phyloP scores from a whole-genome alignment of 2,888 invertebrate species.

The Xestia xanthographa region DNA sequence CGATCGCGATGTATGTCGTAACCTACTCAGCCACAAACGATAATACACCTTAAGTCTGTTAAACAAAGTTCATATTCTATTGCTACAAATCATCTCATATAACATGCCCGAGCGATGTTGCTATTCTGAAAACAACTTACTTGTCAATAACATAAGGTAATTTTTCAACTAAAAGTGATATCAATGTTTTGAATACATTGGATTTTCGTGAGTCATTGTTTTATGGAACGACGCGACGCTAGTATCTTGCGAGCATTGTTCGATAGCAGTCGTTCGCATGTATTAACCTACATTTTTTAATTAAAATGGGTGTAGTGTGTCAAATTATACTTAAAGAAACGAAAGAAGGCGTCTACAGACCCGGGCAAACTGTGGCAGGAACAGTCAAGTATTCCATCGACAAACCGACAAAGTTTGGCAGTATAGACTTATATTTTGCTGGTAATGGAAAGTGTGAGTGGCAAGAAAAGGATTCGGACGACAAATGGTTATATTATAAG shows the following conservation, averaged over 20 bases:
- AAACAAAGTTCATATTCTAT: neutral
- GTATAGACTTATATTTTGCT: conserved; percentile 58
- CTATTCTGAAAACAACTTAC: conserved; percentile 8
- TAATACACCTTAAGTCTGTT: neutral
- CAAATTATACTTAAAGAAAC: conserved; percentile 65
- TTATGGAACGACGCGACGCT: neutral
- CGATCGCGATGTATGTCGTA: no score
- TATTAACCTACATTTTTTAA: neutral
- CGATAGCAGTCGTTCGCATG: neutral
- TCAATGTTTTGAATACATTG: neutral
- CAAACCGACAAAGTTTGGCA: conserved; percentile 60
- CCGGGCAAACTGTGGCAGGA: conserved; percentile 66
- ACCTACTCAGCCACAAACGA: neutral
- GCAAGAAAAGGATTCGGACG: conserved; percentile 37
- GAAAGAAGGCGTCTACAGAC: conserved; percentile 57
- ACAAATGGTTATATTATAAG: neutral
- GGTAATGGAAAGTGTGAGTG: conserved; percentile 66
- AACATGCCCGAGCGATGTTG: neutral
- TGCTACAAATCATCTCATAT: neutral
- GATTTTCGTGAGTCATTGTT: conserved; percentile 10
- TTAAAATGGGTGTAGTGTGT: conserved; percentile 54
- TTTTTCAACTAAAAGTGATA: neutral
- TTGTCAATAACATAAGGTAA: fast-evolving
- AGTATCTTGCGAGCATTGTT: conserved; percentile 15
- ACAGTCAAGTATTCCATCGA: conserved; percentile 64